Percentiles rank a stretch among this genome's conserved stretches.
Evolutionary conservation across 2,888 invertebrate genomes (phyloP).

Genomic region (Dromius quadrimaculatus): DNA sequence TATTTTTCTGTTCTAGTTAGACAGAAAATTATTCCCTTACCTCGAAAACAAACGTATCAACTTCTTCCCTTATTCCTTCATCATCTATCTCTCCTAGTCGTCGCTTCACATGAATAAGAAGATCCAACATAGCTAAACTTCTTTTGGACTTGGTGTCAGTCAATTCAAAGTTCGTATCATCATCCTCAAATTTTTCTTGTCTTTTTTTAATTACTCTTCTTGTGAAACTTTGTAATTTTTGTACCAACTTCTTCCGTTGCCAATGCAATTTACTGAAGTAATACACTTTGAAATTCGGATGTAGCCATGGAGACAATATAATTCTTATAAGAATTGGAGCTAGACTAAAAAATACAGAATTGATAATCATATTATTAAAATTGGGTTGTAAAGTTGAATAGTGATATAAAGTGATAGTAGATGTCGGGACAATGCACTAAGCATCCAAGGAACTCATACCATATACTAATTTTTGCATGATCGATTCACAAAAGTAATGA

Average conservation of each 20-base stretch:
- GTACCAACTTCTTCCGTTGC: slow-evolving; percentile 59
- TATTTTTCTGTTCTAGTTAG: too few relatives aligned
- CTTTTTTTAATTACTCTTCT: slow-evolving; percentile 30
- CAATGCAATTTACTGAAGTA: neutral
- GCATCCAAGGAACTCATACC: too few relatives aligned
- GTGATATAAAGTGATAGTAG: too few relatives aligned
- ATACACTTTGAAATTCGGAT: neutral
- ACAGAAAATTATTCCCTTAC: too few relatives aligned
- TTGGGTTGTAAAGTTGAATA: too few relatives aligned
- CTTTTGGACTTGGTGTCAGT: neutral
- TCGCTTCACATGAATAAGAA: slow-evolving; percentile 14
- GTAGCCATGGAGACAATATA: neutral
- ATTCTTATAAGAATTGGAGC: neutral
- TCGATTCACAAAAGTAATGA: too few relatives aligned
- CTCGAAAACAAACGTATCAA: slow-evolving; percentile 44
- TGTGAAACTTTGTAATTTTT: slow-evolving; percentile 55
- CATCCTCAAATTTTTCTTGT: slow-evolving; percentile 52
- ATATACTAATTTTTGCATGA: too few relatives aligned
- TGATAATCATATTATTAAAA: neutral
- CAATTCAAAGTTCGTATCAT: slow-evolving; percentile 35
- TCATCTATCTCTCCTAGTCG: slow-evolving; percentile 29
- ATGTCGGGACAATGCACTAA: too few relatives aligned
- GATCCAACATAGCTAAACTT: slow-evolving; percentile 35
- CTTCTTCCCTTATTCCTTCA: slow-evolving; percentile 46
- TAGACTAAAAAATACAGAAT: neutral